phyloP scores from a whole-genome alignment of 2,113 vertebrate species.

The Pterophyllum scalare region DNA sequence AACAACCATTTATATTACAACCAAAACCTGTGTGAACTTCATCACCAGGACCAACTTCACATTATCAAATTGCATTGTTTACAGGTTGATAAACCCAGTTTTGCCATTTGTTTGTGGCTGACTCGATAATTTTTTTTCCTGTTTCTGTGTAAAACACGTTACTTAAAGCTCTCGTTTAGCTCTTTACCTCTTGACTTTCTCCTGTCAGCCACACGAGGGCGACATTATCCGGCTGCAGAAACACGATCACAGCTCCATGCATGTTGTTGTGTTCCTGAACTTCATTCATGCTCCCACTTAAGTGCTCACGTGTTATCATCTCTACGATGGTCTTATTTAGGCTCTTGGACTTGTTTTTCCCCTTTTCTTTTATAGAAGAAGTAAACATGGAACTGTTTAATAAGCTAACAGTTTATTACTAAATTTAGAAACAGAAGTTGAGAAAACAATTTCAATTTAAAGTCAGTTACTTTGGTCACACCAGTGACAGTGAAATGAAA shows the following conservation, averaged over 20 bases:
- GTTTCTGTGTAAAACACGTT: background rate
- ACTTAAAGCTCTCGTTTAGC: background rate
- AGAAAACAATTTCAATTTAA: background rate
- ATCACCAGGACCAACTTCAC: too few species aligned
- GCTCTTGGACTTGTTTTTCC: background rate
- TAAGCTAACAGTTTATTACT: background rate
- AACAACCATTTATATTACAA: too few species aligned
- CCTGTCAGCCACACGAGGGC: constrained; percentile 30
- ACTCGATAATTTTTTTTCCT: too few species aligned
- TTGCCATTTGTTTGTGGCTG: too few species aligned
- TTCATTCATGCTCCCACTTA: background rate
- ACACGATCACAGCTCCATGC: background rate
- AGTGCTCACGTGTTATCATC: background rate
- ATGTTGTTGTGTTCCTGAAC: background rate
- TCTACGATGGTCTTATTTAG: too few species aligned
- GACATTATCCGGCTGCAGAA: background rate
- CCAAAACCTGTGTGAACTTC: too few species aligned
- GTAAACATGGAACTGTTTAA: background rate
- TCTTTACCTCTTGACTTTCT: background rate
- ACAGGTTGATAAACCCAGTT: too few species aligned
- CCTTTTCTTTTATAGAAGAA: background rate
- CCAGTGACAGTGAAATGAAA: background rate
- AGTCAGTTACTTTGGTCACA: background rate
- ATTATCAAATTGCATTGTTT: too few species aligned
- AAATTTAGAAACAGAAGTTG: background rate